Evolutionary conservation across 2,113 vertebrate genomes (phyloP).

Genomic region (Himantopus leucocephalus): DNA sequence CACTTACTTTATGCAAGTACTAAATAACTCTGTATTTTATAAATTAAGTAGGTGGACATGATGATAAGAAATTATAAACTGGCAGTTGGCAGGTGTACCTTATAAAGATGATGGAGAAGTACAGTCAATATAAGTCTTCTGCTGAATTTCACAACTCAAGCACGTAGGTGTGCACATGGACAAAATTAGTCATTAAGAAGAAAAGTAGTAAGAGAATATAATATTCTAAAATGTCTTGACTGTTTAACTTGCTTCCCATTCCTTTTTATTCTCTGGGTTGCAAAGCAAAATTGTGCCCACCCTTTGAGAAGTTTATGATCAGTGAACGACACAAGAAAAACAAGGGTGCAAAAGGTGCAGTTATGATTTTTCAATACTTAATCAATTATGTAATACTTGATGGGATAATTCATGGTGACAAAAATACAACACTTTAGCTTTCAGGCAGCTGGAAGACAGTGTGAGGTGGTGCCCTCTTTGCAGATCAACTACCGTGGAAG

Average conservation of each 20-base stretch:
- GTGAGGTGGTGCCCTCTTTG: background rate
- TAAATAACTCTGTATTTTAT: constrained; percentile 48
- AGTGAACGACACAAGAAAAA: background rate
- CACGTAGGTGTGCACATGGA: background rate
- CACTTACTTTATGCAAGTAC: constrained; percentile 26
- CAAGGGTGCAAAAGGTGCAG: background rate
- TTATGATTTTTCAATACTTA: background rate
- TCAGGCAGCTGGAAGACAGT: background rate
- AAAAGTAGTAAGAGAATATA: constrained; percentile 28
- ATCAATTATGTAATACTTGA: background rate
- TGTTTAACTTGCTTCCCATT: background rate
- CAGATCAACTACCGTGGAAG: background rate
- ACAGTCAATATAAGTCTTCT: background rate
- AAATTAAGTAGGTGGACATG: constrained; percentile 50
- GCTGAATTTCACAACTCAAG: constrained; percentile 41
- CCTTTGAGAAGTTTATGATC: background rate
- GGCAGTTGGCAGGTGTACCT: constrained; percentile 34
- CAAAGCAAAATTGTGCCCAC: background rate
- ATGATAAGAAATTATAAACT: constrained; percentile 52
- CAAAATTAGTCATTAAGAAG: background rate
- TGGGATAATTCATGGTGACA: background rate
- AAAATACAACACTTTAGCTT: background rate
- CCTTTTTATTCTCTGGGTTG: background rate
- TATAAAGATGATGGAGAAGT: constrained; percentile 8
- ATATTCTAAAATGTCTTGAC: background rate